phyloP scores from a whole-genome alignment of 1,140 invertebrate genomes.

The Cotesia typhae region DNA sequence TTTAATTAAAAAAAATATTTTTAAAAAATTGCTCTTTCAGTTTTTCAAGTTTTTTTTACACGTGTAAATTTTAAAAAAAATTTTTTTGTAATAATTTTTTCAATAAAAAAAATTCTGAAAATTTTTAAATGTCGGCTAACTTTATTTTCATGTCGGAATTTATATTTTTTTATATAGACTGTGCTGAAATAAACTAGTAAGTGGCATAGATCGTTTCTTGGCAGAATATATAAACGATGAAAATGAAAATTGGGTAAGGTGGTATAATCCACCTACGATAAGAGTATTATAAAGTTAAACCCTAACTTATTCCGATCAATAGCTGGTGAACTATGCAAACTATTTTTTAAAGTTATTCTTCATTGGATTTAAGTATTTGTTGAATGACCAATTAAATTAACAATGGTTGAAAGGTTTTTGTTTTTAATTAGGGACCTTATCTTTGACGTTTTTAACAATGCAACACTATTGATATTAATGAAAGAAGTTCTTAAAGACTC shows the following conservation, averaged over 20 bases:
- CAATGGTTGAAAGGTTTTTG: too few relatives aligned
- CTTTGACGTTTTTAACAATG: neutral
- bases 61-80: too few relatives aligned
- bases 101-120: too few relatives aligned
- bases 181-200: slow-evolving; percentile 25
- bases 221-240: slow-evolving; percentile 8
- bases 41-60: too few relatives aligned
- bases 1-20: too few relatives aligned
- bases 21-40: too few relatives aligned
- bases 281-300: slow-evolving; percentile 2
- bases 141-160: neutral
- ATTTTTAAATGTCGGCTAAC: too few relatives aligned
- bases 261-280: slow-evolving; percentile 24
- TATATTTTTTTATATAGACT: too few relatives aligned
- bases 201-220: slow-evolving; percentile 31
- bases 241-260: slow-evolving; percentile 1
- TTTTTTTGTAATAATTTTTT: too few relatives aligned
- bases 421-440: too few relatives aligned
- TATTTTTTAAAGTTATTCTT: neutral
- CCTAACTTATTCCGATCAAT: too few relatives aligned
- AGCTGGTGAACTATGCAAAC: neutral
- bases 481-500: neutral
- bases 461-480: neutral
- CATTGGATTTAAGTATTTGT: neutral
- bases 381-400: too few relatives aligned